phyloP scores from a whole-genome alignment of 1,140 invertebrate species.

The Ctenoplectra terminalis region DNA sequence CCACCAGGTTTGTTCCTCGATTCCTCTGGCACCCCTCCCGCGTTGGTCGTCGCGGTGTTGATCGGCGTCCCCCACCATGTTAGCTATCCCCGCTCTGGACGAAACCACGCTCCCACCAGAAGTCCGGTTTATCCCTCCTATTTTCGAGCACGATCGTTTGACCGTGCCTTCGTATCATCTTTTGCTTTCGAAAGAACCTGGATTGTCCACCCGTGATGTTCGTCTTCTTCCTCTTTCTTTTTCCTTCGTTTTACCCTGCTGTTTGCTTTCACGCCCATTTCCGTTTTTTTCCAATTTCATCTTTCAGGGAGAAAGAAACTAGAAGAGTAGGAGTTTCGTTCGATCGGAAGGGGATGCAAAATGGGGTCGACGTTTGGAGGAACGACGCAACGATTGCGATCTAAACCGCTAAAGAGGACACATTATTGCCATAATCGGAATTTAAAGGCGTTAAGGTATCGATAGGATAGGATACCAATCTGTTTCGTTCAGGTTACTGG shows the following conservation, averaged over 20 bases:
- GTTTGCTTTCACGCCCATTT: constrained; percentile 33
- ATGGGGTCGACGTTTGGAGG: not conserved
- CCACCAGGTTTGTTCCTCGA: constrained; percentile 70
- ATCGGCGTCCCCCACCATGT: constrained; percentile 62
- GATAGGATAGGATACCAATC: too few relatives aligned
- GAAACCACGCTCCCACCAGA: constrained; percentile 36
- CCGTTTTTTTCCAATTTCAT: constrained; percentile 24
- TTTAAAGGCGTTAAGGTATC: too few relatives aligned
- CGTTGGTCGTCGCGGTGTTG: constrained; percentile 46
- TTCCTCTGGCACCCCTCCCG: constrained; percentile 29
- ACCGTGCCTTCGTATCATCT: constrained; percentile 67
- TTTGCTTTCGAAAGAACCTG: constrained; percentile 54
- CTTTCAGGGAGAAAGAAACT: constrained; percentile 2
- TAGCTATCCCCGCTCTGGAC: constrained; percentile 34
- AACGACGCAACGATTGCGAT: not conserved
- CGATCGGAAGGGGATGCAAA: constrained; percentile 66
- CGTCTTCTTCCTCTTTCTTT: not conserved
- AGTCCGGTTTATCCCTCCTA: constrained; percentile 55
- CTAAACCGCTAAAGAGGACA: too few relatives aligned
- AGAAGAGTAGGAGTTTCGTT: constrained; percentile 49
- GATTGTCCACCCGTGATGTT: constrained; percentile 61
- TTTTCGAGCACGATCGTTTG: constrained; percentile 50
- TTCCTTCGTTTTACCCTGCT: constrained; percentile 7
- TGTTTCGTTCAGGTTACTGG: too few relatives aligned
- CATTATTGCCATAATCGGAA: too few relatives aligned